Evolutionary conservation across 1,140 invertebrate genomes (phyloP), one percentile per base, ranked within the genome.

Genomic region (Rhyzopertha dominica): DNA sequence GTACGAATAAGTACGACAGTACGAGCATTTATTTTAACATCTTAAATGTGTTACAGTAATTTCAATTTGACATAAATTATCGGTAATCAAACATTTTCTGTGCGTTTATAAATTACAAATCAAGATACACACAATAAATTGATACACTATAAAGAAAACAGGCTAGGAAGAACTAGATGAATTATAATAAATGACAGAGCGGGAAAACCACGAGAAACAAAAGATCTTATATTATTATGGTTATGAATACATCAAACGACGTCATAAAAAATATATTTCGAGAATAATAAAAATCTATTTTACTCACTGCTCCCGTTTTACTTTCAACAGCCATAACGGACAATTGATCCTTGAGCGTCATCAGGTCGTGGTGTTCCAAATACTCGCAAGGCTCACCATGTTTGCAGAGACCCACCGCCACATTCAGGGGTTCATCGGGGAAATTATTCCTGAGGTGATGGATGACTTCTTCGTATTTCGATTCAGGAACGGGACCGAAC

Each of bases 351-450:
- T 76, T 69, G 36, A 88, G 72, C 13, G 85, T 86, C 4, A 72
- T 62, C 10, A 78, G 54, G 51, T 84, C 83, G 52, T 87, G 80
- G n/a, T 75, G 65, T 64, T 88, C 85, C n/a, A 88, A 70, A 16
- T 83, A 78, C 0, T 66, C 66, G 55, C 87, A 82, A 0, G 79
- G 72, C 44, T 80, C 72, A 1, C 84, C 85, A 0, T 75, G 69
- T 41, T 74, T 65, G 51, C 84, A 87, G 0, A 90, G 71, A 9
- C 72, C 73, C n/a, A 87, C 81, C 0, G 82, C 81, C 40, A 76
- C 75, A 63, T 89, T 89, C 5, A 88, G 69, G 0, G 86, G 86
- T 61, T 89, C 86, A 54, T 89, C 86, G 2, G 81, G 77, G 62
- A 88, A 88, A 67, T 87, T 87, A 49, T 77, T 81, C 20, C 81